Evolutionary conservation across 2,113 vertebrate species (phyloP).

Genomic region (Pterocles gutturalis): DNA sequence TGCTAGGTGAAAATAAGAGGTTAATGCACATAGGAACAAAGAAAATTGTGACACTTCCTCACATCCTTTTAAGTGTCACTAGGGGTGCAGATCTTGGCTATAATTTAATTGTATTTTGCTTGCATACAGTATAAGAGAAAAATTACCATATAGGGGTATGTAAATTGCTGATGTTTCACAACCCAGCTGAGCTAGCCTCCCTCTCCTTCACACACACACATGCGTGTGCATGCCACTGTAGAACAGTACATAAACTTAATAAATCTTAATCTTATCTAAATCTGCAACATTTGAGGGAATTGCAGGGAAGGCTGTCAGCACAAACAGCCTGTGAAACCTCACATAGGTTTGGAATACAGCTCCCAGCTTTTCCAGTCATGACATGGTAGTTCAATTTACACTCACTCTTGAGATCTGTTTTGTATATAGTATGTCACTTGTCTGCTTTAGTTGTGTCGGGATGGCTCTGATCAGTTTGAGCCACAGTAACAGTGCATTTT

Average conservation of each 20-base stretch:
- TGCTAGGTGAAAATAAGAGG: not conserved
- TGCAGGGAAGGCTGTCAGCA: constrained; percentile 42
- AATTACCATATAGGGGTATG: constrained; percentile 76
- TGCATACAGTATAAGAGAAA: constrained; percentile 53
- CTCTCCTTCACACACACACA: not conserved
- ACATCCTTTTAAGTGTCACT: not conserved
- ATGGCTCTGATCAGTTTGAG: constrained; percentile 2
- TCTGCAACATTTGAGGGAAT: constrained; percentile 59
- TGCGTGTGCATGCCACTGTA: not conserved
- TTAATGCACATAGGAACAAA: not conserved
- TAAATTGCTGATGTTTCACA: constrained; percentile 55
- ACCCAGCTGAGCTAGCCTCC: not conserved
- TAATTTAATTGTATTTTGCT: constrained; percentile 63
- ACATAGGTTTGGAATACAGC: constrained; percentile 45
- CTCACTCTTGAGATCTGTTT: constrained; percentile 38
- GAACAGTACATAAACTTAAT: constrained; percentile 63
- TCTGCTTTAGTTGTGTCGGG: constrained; percentile 18
- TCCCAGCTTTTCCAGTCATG: constrained; percentile 41
- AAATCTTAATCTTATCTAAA: constrained; percentile 77
- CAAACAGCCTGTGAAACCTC: constrained; percentile 70
- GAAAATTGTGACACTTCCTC: not conserved
- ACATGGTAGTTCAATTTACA: constrained; percentile 59
- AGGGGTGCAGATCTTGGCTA: not conserved
- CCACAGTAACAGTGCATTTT: constrained; percentile 2
- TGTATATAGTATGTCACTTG: constrained; percentile 34